A percentile compares a stretch with the other conserved stretches of the same genome.
Conservation (phyloP, 2,888 invertebrate genomes). For the Melangyna quadrimaculata region DNA sequence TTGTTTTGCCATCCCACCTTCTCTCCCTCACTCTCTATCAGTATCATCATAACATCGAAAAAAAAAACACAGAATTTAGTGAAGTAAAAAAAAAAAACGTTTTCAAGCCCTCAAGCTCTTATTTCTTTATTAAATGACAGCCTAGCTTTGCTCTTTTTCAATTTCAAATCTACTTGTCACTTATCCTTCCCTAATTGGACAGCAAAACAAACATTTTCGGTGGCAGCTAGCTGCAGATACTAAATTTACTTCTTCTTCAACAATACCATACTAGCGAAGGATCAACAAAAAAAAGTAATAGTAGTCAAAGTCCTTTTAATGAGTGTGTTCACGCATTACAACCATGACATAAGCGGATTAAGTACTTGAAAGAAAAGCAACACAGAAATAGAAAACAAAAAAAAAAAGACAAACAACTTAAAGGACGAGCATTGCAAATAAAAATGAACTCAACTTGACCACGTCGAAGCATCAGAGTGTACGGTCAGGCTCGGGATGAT, state of each 20-base stretch:
- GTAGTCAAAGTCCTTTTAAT: slow-evolving; percentile 41
- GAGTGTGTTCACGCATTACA: slow-evolving; percentile 67
- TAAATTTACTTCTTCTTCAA: slow-evolving; percentile 40
- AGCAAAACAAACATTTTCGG: slow-evolving; percentile 57
- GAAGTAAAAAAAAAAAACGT: neutral
- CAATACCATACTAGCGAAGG: neutral
- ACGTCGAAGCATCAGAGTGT: neutral
- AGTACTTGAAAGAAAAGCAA: slow-evolving; percentile 33
- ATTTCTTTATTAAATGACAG: slow-evolving; percentile 39
- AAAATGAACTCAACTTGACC: slow-evolving; percentile 34
- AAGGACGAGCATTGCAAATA: neutral
- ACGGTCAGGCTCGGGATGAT: too few species aligned
- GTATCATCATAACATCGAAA: slow-evolving; percentile 28
- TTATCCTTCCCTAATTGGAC: slow-evolving; percentile 70
- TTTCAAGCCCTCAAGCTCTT: slow-evolving; percentile 10
- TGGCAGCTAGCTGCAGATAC: slow-evolving; percentile 32
- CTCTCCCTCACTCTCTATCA: neutral
- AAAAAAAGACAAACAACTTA: slow-evolving; percentile 22
- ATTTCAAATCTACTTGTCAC: slow-evolving; percentile 64
- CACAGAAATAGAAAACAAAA: neutral
- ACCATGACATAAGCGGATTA: slow-evolving; percentile 71
- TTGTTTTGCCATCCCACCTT: neutral
- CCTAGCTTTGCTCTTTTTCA: slow-evolving; percentile 40
- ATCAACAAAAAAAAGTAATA: neutral
- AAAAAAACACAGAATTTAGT: neutral